Evolutionary conservation across 2,797 vertebrate species (phyloP), one percentile per base, ranked within the genome.

Genomic region (Myioborus miniatus): DNA sequence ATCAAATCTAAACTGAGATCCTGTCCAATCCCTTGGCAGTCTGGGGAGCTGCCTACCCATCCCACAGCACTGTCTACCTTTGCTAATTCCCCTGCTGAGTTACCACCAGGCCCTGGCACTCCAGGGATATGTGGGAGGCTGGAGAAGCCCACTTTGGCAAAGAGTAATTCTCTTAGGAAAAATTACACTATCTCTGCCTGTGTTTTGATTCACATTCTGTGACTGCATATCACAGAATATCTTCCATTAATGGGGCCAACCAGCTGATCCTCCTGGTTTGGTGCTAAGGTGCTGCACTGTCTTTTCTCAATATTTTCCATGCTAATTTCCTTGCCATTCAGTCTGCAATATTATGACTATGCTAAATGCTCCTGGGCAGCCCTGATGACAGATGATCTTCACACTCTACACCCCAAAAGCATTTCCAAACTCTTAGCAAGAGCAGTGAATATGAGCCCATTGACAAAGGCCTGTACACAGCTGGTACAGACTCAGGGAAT

Each of bases 391-490:
- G 32, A 67, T 13, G 3, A 27, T 10, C 12, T 46, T 75, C 65
- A 37, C 17, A 37, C 22, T 9, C 17, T 68, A n/a, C 13, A 63
- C 41, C 9, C 23, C 15, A 2, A 37, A 90, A 92, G 11, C 23
- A 60, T 43, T 75, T 88, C 18, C 47, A 72, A 89, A 43, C 34
- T 26, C 21, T 71, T 62, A 70, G 23, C 37, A 71, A 64, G n/a
- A 36, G n/a, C 2, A 2, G 15, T 15, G 24, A 0, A 0, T 12
- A 21, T 11, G 10, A 80, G 22, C 14, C 24, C 26, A 6, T 19
- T 4, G 7, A 4, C 17, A 14, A 1, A 9, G 30, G 14, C 36
- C 34, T 0, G 12, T 10, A 29, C 0, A 1, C 14, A 29, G 17
- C 21, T 0, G 3, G 50, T 24, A 39, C 13, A 47, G 56, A 36